Conservation (phyloP, 1,140 invertebrate species). For the Chrysoperla carnea region DNA sequence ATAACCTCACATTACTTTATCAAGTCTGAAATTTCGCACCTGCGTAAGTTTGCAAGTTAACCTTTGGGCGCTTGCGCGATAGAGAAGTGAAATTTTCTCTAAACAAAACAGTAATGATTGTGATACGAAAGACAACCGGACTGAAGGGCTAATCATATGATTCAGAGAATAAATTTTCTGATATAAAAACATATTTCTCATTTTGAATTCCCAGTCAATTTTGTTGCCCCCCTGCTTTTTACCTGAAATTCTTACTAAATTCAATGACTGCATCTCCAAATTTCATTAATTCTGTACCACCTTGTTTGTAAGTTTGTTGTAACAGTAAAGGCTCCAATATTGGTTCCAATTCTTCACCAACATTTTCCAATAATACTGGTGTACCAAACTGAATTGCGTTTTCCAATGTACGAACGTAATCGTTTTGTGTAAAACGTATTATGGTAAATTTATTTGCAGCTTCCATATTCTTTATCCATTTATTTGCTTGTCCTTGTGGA, state of each 20-base stretch:
- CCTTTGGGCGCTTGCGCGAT: too few species aligned
- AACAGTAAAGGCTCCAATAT: constrained; percentile 73
- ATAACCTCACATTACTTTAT: too few species aligned
- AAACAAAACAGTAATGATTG: too few species aligned
- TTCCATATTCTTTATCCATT: constrained; percentile 91
- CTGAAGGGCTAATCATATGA: too few species aligned
- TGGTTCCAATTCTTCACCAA: constrained; percentile 79
- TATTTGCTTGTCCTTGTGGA: constrained; percentile 85
- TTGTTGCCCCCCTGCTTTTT: constrained; percentile 5
- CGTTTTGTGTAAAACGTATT: constrained; percentile 60
- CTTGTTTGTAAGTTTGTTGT: constrained; percentile 82
- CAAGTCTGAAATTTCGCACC: too few species aligned
- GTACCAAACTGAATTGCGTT: constrained; percentile 87
- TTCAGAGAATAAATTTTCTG: too few species aligned
- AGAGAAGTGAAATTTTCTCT: too few species aligned
- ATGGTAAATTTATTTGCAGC: constrained; percentile 69
- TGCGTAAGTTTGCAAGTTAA: too few species aligned
- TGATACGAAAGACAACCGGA: too few species aligned
- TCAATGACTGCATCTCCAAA: constrained; percentile 65
- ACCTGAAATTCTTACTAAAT: constrained; percentile 76
- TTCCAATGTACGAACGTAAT: constrained; percentile 74
- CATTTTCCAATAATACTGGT: constrained; percentile 71
- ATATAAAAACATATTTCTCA: too few species aligned
- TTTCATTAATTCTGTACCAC: constrained; percentile 62
- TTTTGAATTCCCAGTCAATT: too few species aligned